Evolutionary conservation across 64 coral and sea anemone genomes (phyloP).

Genomic region (Montipora efflorescens): DNA sequence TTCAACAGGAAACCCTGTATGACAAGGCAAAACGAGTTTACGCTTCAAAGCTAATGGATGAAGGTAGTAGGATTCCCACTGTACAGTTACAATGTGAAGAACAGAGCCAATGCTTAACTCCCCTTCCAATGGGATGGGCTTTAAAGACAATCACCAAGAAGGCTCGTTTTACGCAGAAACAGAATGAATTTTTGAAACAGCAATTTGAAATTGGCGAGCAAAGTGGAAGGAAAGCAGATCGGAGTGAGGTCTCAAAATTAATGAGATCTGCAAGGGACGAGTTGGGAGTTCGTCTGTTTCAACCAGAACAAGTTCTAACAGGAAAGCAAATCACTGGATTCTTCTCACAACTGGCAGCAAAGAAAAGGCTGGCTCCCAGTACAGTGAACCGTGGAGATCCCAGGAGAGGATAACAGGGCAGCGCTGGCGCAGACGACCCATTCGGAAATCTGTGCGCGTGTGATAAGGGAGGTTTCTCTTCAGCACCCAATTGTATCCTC

Average conservation of each 20-base stretch:
- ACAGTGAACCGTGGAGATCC: no score
- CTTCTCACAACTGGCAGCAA: constrained; percentile 17
- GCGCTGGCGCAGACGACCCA: no score
- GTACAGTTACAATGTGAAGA: no score
- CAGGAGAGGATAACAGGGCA: background rate
- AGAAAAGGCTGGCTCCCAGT: constrained; percentile 1
- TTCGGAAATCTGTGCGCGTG: no score
- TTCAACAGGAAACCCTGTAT: constrained; percentile 45
- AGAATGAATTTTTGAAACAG: constrained; percentile 20
- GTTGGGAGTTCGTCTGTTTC: background rate
- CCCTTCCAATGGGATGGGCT: constrained; percentile 54
- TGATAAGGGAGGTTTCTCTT: no score
- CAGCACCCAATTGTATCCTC: no score
- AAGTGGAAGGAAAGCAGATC: constrained; percentile 28
- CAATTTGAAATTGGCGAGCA: constrained; percentile 53
- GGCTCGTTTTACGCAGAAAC: background rate
- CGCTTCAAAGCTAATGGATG: constrained; percentile 33
- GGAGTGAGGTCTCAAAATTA: constrained; percentile 22
- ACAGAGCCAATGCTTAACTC: no score
- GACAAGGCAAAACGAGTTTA: constrained; percentile 50
- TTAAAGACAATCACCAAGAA: constrained; percentile 29
- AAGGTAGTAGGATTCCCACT: background rate
- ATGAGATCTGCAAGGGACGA: constrained; percentile 17
- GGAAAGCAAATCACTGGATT: constrained; percentile 19
- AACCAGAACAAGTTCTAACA: constrained; percentile 21